Conservation (phyloP, 2,888 invertebrate species). For the Myopa tessellatipennis region DNA sequence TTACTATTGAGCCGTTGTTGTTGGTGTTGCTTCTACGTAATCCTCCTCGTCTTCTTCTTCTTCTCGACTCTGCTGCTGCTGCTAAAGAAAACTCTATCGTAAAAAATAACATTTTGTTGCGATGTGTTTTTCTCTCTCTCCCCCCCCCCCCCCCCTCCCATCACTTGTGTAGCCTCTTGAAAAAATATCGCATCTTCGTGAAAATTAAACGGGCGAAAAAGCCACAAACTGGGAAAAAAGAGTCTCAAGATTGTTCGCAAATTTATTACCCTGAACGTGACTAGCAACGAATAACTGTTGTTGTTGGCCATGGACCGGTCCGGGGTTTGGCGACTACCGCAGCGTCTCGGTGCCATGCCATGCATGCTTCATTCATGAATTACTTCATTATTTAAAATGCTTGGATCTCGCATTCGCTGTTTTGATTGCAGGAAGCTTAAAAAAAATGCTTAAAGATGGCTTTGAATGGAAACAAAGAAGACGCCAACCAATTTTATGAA, state of each 20-base stretch:
- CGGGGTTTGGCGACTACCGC: too few relatives aligned
- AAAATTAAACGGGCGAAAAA: too few relatives aligned
- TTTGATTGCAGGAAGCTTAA: too few relatives aligned
- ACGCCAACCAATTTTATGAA: too few relatives aligned
- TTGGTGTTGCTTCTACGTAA: neutral
- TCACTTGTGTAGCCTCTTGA: neutral
- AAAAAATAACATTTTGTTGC: neutral
- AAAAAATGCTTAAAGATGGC: too few relatives aligned
- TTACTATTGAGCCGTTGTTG: neutral
- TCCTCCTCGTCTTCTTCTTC: neutral
- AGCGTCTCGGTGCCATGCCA: neutral
- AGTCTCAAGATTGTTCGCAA: constrained; percentile 45
- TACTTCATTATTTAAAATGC: constrained; percentile 1
- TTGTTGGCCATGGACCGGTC: neutral
- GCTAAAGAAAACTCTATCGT: neutral
- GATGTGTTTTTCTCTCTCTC: neutral
- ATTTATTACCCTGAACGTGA: constrained; percentile 48
- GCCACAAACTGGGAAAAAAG: too few relatives aligned
- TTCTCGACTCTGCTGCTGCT: neutral
- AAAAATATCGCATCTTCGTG: too few relatives aligned
- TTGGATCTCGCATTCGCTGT: too few relatives aligned
- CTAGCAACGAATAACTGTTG: neutral
- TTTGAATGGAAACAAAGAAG: too few relatives aligned
- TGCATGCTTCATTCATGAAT: constrained; percentile 43
- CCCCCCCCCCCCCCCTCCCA: neutral